Base-by-base conservation (phyloP, 2,888 invertebrate species). In the Spisula solida region DNA sequence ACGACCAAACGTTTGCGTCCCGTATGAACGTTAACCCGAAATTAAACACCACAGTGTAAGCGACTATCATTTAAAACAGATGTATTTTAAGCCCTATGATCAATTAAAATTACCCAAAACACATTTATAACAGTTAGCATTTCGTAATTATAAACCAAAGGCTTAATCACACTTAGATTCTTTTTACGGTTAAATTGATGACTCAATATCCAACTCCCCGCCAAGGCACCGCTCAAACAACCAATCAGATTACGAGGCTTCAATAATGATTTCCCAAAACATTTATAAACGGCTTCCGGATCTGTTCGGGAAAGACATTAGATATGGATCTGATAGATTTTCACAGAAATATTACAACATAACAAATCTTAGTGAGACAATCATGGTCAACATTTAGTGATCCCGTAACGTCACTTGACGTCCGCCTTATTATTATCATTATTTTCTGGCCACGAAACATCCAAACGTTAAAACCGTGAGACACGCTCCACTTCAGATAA, bases 401-500 rank as follows among this genome's bases (percentile, higher is more conserved):
- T 89, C 86, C 84, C 86, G 48, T 79, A 70, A 70, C 89, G 25
- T 60, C 34, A 48, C 51, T 51, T 47, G 48, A 25, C 85, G 78
- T 66, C 47, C 75, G 81, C 18, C n/a, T 81, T 48, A n/a, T 86
- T 86, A 86, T 81, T 79, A 70, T 78, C 85, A 48, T 16, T 75
- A 41, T 60, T 75, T 80, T 55, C 81, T 81, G 31, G 29, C 66
- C 87, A 80, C 86, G 91, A 88, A 83, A 91, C 89, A 91, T 91
- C 80, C 66, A 81, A 60, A 87, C 89, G 89, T 91, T 89, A 91
- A 89, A 91, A 89, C 47, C 55, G 80, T 83, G 56, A 75, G 87
- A 87, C 89, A 91, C 91, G 88, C 84, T 87, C 83, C 83, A 75
- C 75, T 85, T 87, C 55, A 31, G 48, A 84, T 89, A 81, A 89